phyloP scores from a whole-genome alignment of 2,888 invertebrate species.

The Cremastinae sp. region DNA sequence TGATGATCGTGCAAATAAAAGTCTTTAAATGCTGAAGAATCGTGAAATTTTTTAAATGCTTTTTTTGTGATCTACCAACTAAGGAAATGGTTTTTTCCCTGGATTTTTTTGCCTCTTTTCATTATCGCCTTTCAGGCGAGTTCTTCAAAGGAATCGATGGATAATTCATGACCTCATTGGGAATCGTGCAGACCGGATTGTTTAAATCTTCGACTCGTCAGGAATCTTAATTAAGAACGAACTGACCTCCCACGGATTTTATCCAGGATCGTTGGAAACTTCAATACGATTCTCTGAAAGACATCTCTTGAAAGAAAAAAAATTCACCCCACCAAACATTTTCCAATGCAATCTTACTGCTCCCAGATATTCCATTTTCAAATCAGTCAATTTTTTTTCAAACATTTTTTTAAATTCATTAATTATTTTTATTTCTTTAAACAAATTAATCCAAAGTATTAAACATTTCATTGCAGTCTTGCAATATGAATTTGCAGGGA shows the following conservation, averaged over 20 bases:
- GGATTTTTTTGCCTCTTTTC: slow-evolving; percentile 2
- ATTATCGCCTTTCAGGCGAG: slow-evolving; percentile 26
- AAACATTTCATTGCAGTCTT: no score
- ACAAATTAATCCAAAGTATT: no score
- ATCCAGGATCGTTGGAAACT: slow-evolving; percentile 14
- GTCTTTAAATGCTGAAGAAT: no score
- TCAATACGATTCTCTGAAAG: slow-evolving; percentile 9
- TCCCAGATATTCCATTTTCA: no score
- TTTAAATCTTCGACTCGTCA: slow-evolving; percentile 22
- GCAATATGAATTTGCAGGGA: no score
- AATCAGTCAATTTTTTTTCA: no score
- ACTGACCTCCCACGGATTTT: slow-evolving; percentile 16
- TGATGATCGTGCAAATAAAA: no score
- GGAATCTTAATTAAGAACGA: slow-evolving; percentile 59
- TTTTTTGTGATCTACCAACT: no score
- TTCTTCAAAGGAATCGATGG: slow-evolving; percentile 40
- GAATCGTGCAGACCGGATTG: slow-evolving; percentile 21
- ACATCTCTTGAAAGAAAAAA: neutral
- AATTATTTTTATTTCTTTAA: no score
- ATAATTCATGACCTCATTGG: slow-evolving; percentile 55
- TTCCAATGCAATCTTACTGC: no score
- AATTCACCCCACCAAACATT: neutral
- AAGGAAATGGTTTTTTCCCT: neutral
- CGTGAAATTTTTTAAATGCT: no score
- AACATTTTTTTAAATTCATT: no score